Conservation (phyloP, 2,888 invertebrate species). For the Kryphioiulus occultus region DNA sequence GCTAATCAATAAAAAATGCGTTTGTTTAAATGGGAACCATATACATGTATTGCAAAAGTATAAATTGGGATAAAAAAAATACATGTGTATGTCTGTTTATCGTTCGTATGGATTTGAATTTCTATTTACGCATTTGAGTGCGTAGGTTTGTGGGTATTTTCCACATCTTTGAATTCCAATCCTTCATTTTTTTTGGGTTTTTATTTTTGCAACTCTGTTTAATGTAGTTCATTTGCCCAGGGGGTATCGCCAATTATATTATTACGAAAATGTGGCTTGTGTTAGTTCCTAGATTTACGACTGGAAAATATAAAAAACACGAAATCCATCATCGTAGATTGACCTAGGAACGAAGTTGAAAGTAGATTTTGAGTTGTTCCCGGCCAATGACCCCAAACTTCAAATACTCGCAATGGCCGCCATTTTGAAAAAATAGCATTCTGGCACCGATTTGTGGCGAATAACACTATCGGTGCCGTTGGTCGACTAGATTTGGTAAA, state of each 20-base stretch:
- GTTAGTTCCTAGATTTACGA: slow-evolving; percentile 16
- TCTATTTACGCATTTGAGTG: neutral
- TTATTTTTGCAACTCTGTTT: neutral
- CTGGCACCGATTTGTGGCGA: slow-evolving; percentile 7
- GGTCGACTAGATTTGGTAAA: neutral
- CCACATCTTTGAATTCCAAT: neutral
- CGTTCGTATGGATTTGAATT: neutral
- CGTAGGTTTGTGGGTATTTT: neutral
- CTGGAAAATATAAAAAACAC: neutral
- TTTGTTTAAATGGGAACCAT: too few relatives aligned
- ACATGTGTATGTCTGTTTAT: neutral
- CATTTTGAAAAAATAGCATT: slow-evolving; percentile 30
- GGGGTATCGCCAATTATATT: slow-evolving; percentile 7
- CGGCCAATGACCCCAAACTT: slow-evolving; percentile 46
- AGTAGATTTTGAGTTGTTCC: slow-evolving; percentile 47
- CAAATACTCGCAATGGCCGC: neutral
- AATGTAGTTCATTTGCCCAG: slow-evolving; percentile 21
- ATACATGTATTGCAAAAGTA: neutral
- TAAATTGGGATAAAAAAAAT: neutral
- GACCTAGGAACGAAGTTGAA: slow-evolving; percentile 49
- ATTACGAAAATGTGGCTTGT: slow-evolving; percentile 18
- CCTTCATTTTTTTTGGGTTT: neutral
- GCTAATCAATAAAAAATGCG: too few relatives aligned
- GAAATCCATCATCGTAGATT: neutral
- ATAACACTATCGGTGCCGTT: neutral